These are phyloP conservation scores for Proterorhinus semilunaris DNA, from an alignment of 2,113 vertebrate genomes.

Conservation along the genomic window DNA sequence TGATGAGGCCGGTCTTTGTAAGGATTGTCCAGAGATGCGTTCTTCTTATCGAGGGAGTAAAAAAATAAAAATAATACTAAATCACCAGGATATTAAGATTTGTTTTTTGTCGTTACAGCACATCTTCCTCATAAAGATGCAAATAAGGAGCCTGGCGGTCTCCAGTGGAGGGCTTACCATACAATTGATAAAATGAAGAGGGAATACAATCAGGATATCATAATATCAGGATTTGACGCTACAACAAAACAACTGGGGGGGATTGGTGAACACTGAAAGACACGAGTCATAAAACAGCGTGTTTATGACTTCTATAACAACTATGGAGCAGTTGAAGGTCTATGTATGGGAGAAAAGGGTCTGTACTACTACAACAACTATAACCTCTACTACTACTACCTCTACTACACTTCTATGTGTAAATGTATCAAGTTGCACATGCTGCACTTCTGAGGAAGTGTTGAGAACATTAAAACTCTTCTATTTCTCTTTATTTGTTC, in stretches of 20 bases:
- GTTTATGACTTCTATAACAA: too few species aligned
- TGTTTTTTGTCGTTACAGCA: conserved; percentile 55
- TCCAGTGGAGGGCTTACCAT: conserved; percentile 48
- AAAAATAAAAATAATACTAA: conserved; percentile 31
- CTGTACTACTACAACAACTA: too few species aligned
- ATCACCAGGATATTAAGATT: conserved; percentile 59
- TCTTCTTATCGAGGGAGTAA: conserved; percentile 7
- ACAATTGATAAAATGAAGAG: conserved; percentile 37
- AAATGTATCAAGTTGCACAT: too few species aligned
- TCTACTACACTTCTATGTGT: neutral
- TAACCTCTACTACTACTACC: too few species aligned
- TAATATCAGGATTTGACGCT: conserved; percentile 22
- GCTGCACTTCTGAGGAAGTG: too few species aligned
- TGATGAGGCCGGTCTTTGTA: conserved; percentile 64
- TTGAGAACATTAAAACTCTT: too few species aligned
- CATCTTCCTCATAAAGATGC: conserved; percentile 66
- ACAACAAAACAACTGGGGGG: conserved; percentile 24
- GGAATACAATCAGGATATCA: conserved; percentile 20
- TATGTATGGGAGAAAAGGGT: too few species aligned
- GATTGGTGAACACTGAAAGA: conserved; percentile 27
- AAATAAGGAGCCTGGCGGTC: conserved; percentile 55
- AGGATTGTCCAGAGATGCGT: conserved; percentile 61
- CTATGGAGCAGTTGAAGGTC: too few species aligned
- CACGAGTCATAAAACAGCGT: neutral
- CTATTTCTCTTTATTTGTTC: too few species aligned